A percentile compares a stretch with the other conserved stretches of the same genome.
These are phyloP conservation scores for Lamprologus sp. DNA, from an alignment of 2,113 vertebrate genomes.

Conservation along the genomic window DNA sequence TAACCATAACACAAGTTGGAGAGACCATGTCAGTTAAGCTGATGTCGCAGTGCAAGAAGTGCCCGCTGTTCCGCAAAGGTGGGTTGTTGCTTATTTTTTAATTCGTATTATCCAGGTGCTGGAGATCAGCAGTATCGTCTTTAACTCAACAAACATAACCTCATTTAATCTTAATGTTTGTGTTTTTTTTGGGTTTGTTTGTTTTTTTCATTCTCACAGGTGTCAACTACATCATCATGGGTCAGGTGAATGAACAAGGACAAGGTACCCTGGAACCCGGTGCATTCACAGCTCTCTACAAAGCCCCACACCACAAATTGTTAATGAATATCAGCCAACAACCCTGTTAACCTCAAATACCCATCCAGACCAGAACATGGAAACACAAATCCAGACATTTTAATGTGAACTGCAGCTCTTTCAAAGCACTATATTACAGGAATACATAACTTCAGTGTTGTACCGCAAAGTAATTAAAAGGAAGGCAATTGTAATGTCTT, in stretches of 20 bases:
- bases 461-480: constrained; percentile 15
- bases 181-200: neutral
- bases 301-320: constrained; percentile 73
- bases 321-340: constrained; percentile 74
- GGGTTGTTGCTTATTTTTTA: neutral
- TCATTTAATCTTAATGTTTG: neutral
- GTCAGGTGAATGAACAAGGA: constrained; percentile 70
- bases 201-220: constrained; percentile 51
- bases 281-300: constrained; percentile 78
- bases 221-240: constrained; percentile 81
- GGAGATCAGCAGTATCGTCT: neutral
- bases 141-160: neutral
- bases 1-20: constrained; percentile 71
- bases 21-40: constrained; percentile 70
- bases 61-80: constrained; percentile 73
- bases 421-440: constrained; percentile 6
- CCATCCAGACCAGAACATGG: neutral
- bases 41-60: constrained; percentile 77
- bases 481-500: neutral
- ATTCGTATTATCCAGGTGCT: neutral
- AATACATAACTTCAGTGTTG: neutral
- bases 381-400: neutral
- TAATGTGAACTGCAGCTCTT: constrained; percentile 14
- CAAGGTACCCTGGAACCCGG: constrained; percentile 70
- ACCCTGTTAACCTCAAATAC: constrained; percentile 61